Evolutionary conservation across 2,888 invertebrate species (phyloP).

Genomic region (Hydropsyche betteni): DNA sequence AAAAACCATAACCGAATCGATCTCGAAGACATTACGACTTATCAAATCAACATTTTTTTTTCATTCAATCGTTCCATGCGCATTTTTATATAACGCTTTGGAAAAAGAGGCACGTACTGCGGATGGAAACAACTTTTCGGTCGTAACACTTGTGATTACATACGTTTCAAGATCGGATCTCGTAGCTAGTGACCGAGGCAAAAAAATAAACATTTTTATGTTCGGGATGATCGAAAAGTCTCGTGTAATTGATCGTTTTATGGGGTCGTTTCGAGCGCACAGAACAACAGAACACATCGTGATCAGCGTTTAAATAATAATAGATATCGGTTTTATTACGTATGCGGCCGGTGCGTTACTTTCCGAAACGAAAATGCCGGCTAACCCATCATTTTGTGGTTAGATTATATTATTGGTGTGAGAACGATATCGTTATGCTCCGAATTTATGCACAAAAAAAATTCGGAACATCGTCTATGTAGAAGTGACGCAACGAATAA

Average conservation of each 20-base stretch:
- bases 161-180: slow-evolving; percentile 24
- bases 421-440: slow-evolving; percentile 23
- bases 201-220: slow-evolving; percentile 39
- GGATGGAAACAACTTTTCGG: slow-evolving; percentile 20
- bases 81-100: background rate
- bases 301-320: slow-evolving; percentile 42
- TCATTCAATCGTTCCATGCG: too few species aligned
- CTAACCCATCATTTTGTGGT: slow-evolving; percentile 29
- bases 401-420: slow-evolving; percentile 31
- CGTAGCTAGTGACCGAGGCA: slow-evolving; percentile 27
- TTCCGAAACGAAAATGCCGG: slow-evolving; percentile 12
- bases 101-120: slow-evolving; percentile 12
- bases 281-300: slow-evolving; percentile 40
- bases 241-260: slow-evolving; percentile 40
- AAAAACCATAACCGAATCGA: too few species aligned
- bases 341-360: slow-evolving; percentile 14
- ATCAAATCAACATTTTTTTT: too few species aligned
- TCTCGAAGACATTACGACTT: too few species aligned
- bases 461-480: too few species aligned
- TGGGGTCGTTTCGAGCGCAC: slow-evolving; percentile 34
- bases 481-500: too few species aligned
- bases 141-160: slow-evolving; percentile 32
- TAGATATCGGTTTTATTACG: slow-evolving; percentile 36
- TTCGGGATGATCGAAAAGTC: slow-evolving; percentile 39
- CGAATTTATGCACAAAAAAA: too few species aligned